Conservation (phyloP, 2,113 vertebrate species). For the Barnardius zonarius region DNA sequence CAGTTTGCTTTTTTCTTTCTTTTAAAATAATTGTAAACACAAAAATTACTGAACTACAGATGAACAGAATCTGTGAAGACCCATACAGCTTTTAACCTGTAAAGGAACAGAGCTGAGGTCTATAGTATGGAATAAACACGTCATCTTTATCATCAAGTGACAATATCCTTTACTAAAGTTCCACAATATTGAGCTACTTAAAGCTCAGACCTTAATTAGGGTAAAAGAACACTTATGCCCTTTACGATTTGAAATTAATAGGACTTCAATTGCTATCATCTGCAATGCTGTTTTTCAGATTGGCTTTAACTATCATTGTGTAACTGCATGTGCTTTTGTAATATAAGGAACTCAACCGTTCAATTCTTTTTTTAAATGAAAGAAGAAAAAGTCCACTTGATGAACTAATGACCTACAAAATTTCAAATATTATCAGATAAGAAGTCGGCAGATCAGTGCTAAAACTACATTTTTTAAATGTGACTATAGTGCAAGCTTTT, state of each 20-base stretch:
- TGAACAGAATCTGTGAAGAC: neutral
- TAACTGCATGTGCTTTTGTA: neutral
- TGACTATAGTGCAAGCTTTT: neutral
- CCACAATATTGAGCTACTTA: neutral
- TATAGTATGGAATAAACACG: neutral
- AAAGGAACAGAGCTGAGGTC: neutral
- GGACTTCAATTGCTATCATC: neutral
- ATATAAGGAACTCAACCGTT: neutral
- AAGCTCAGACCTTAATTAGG: constrained; percentile 4
- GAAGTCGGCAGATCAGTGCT: neutral
- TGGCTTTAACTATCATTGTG: neutral
- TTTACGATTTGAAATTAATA: constrained; percentile 25
- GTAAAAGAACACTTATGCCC: constrained; percentile 20
- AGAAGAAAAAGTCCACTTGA: neutral
- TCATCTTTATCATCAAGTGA: neutral
- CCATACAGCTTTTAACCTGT: neutral
- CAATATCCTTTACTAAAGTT: neutral
- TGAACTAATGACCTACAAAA: constrained; percentile 15
- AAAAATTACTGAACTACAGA: neutral
- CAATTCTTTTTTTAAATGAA: neutral
- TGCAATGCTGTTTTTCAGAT: neutral
- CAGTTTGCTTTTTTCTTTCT: neutral
- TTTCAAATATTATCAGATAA: neutral
- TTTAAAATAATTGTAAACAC: neutral
- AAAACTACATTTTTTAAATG: neutral